These are phyloP conservation scores for Anabacerthia variegaticeps DNA, from an alignment of 2,797 vertebrate species.

Conservation along the genomic window DNA sequence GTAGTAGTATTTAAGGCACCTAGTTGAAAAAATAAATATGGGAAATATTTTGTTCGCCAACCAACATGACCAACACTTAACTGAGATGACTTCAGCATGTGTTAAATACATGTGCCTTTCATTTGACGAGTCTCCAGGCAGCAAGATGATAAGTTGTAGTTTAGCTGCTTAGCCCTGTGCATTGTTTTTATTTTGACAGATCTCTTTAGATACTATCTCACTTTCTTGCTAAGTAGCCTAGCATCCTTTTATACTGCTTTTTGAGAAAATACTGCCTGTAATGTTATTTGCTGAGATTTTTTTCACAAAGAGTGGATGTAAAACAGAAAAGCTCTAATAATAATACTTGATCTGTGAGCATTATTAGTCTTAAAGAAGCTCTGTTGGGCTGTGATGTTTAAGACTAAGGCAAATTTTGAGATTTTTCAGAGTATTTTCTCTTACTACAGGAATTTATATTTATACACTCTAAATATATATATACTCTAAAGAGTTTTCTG, in stretches of 20 bases:
- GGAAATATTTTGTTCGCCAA: neutral
- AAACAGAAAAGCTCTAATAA: constrained; percentile 16
- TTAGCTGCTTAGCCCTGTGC: neutral
- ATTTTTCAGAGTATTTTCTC: neutral
- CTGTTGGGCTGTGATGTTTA: neutral
- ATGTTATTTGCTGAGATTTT: neutral
- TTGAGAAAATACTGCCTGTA: neutral
- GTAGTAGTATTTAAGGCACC: no score
- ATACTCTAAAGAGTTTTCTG: neutral
- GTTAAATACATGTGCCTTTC: neutral
- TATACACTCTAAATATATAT: neutral
- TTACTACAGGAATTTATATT: neutral
- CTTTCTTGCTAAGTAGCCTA: neutral
- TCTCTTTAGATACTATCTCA: neutral
- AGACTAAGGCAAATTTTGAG: neutral
- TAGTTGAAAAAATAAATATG: neutral
- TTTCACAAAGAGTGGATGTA: neutral
- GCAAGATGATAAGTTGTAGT: neutral
- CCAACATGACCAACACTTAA: neutral
- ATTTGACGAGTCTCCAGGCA: neutral
- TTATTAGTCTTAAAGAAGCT: neutral
- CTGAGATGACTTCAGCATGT: neutral
- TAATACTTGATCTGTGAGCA: neutral
- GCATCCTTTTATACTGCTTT: neutral
- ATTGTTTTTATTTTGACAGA: neutral